These are phyloP conservation scores for Arvicanthis niloticus DNA, from an alignment of 2,113 vertebrate species.

Conservation along the genomic window DNA sequence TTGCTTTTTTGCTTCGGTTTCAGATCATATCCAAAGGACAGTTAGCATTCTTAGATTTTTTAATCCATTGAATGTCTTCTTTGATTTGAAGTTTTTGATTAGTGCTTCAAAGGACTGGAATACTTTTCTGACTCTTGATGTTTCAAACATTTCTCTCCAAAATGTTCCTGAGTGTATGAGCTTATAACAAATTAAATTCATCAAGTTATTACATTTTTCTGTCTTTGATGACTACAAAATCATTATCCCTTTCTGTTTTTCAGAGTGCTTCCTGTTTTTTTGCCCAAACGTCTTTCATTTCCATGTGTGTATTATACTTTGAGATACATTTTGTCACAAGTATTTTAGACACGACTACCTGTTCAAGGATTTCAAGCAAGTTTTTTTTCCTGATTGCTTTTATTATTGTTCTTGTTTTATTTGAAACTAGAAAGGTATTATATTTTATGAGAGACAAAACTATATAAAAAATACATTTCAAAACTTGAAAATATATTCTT, in stretches of 20 bases:
- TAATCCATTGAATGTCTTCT: background rate
- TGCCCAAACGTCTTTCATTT: background rate
- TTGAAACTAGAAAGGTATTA: background rate
- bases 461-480: background rate
- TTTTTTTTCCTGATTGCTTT: slow-evolving; percentile 14
- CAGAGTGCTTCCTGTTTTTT: background rate
- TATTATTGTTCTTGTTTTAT: slow-evolving; percentile 25
- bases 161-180: background rate
- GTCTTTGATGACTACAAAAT: slow-evolving; percentile 9
- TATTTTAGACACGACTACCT: background rate
- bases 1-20: background rate
- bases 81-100: slow-evolving; percentile 20
- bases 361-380: background rate
- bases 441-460: background rate
- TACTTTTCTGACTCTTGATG: slow-evolving; percentile 19
- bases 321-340: background rate
- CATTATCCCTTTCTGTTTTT: background rate
- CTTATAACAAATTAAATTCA: background rate
- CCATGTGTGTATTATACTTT: background rate
- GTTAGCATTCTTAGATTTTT: background rate
- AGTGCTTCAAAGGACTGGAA: background rate
- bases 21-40: background rate
- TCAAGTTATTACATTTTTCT: background rate
- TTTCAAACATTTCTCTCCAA: slow-evolving; percentile 4
- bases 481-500: slow-evolving; percentile 27